Conservation (phyloP, 1,140 invertebrate species). For the Drosophila malerkotliana region DNA sequence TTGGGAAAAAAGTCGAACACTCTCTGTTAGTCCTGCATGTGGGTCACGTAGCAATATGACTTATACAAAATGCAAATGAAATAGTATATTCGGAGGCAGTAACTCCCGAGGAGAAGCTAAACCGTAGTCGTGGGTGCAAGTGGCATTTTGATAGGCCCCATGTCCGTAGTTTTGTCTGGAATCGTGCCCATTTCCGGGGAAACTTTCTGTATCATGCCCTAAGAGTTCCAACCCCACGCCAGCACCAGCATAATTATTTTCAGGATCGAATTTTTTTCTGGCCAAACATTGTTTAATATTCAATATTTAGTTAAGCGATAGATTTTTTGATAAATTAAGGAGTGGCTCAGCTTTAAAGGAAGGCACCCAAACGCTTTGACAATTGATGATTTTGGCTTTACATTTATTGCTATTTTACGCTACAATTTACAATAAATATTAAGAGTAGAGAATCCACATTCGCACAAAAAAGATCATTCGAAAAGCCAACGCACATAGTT, state of each 20-base stretch:
- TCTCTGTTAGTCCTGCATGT: slow-evolving; percentile 42
- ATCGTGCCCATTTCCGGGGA: slow-evolving; percentile 32
- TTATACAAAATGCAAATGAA: slow-evolving; percentile 75
- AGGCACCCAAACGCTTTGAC: no score
- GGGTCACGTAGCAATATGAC: slow-evolving; percentile 68
- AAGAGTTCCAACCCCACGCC: slow-evolving; percentile 46
- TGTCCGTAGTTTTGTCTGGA: slow-evolving; percentile 3
- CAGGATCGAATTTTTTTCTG: slow-evolving; percentile 2
- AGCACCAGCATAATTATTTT: slow-evolving; percentile 52
- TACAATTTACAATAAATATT: slow-evolving; percentile 32
- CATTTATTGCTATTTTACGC: no score
- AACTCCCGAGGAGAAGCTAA: background rate
- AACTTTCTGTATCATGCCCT: slow-evolving; percentile 47
- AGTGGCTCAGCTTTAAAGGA: no score
- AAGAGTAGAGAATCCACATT: slow-evolving; percentile 48
- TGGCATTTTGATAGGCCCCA: slow-evolving; percentile 18
- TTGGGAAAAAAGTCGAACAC: slow-evolving; percentile 44
- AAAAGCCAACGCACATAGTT: slow-evolving; percentile 56
- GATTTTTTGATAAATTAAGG: slow-evolving; percentile 57
- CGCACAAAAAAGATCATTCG: background rate
- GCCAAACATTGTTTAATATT: background rate
- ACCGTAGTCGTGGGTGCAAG: slow-evolving; percentile 33
- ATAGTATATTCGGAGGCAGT: slow-evolving; percentile 42
- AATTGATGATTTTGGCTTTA: no score
- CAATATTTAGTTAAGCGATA: slow-evolving; percentile 53